Evolutionary conservation across 2,797 vertebrate genomes (phyloP).

Genomic region (Staurois parvus): DNA sequence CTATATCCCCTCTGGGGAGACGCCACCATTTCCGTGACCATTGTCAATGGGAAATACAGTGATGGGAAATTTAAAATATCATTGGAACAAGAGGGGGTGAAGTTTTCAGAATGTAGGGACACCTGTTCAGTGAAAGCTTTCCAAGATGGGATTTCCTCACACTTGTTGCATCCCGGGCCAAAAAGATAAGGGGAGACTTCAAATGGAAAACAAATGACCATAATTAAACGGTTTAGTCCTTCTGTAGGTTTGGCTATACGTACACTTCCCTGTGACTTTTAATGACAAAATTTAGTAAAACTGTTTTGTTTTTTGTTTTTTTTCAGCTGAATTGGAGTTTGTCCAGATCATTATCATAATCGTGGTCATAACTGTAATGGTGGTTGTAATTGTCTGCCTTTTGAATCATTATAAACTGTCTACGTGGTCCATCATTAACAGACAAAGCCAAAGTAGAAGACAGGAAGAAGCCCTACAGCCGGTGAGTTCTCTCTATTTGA

Average conservation of each 20-base stretch:
- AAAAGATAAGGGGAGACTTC: too few species aligned
- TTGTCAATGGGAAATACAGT: too few species aligned
- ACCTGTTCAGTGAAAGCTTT: too few species aligned
- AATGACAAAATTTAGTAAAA: background rate
- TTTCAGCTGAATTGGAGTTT: conserved; percentile 88
- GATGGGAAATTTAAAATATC: too few species aligned
- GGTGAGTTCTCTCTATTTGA: conserved; percentile 74
- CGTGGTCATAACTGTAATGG: conserved; percentile 94
- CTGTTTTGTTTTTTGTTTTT: background rate
- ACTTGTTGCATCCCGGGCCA: too few species aligned
- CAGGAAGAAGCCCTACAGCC: conserved; percentile 86
- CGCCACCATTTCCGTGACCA: too few species aligned
- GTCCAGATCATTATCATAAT: conserved; percentile 93
- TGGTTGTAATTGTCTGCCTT: conserved; percentile 92
- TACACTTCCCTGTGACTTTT: background rate
- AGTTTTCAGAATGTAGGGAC: too few species aligned
- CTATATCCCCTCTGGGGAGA: too few species aligned
- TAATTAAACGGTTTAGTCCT: too few species aligned
- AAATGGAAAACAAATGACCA: background rate
- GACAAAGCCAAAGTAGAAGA: conserved; percentile 87
- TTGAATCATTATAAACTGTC: conserved; percentile 94
- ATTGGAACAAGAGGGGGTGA: too few species aligned
- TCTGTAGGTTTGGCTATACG: background rate
- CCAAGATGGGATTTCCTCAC: too few species aligned
- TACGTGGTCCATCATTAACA: conserved; percentile 89